A percentile compares a stretch with the other conserved stretches of the same genome.
These are phyloP conservation scores for Sepioteuthis lessoniana DNA, from an alignment of 2,888 invertebrate genomes.

Conservation along the genomic window DNA sequence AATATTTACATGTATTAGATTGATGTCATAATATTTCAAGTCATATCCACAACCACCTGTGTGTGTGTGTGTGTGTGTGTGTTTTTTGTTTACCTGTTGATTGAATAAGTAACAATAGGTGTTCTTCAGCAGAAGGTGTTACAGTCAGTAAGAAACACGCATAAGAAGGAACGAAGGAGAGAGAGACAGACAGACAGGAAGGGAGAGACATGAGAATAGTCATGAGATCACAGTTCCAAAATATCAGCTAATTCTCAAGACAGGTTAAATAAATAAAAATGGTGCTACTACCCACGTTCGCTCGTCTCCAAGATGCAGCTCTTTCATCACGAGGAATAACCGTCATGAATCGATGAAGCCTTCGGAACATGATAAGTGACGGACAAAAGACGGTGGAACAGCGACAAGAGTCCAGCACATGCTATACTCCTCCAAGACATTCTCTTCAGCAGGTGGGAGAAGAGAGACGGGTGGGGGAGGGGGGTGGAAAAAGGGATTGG, in stretches of 20 bases:
- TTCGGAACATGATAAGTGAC: constrained; percentile 23
- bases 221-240: constrained; percentile 13
- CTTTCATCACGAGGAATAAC: constrained; percentile 12
- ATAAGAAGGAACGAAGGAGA: not conserved
- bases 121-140: not conserved
- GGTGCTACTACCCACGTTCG: constrained; percentile 15
- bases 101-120: constrained; percentile 15
- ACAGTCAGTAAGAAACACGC: not conserved
- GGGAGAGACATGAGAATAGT: not conserved
- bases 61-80: not conserved
- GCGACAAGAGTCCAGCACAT: not conserved
- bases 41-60: not conserved
- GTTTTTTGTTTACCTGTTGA: not conserved
- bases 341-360: not conserved
- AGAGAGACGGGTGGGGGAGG: not conserved
- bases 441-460: constrained; percentile 8
- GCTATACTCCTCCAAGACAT: constrained; percentile 21
- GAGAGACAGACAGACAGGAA: not conserved
- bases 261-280: not conserved
- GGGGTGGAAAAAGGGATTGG: too few species aligned
- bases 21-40: not conserved
- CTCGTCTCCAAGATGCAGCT: not conserved
- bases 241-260: not conserved
- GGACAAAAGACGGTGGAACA: not conserved
- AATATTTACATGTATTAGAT: not conserved